These are phyloP conservation scores for Urechis unicinctus DNA, from an alignment of 2,888 invertebrate species.

Conservation along the genomic window DNA sequence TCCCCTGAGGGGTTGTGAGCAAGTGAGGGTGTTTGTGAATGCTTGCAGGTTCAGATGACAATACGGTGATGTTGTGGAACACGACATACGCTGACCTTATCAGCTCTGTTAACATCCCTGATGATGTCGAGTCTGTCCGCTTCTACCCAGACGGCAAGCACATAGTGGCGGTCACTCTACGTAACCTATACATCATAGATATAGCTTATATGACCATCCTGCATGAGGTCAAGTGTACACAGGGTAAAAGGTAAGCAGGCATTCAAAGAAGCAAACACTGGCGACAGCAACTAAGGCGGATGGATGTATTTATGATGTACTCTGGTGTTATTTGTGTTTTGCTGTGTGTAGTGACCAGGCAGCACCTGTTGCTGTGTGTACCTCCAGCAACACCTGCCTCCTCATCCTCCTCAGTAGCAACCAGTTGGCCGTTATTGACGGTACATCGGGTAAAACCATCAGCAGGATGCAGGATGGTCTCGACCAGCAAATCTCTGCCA, in stretches of 20 bases:
- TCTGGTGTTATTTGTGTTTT: not conserved
- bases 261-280: too few relatives aligned
- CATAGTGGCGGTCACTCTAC: not conserved
- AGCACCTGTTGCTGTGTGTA: too few relatives aligned
- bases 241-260: not conserved
- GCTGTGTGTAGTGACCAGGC: not conserved
- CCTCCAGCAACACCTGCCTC: too few relatives aligned
- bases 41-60: slow-evolving; percentile 27
- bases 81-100: slow-evolving; percentile 10
- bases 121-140: not conserved
- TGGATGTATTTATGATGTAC: not conserved
- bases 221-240: not conserved
- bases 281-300: too few relatives aligned
- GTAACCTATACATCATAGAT: slow-evolving; percentile 3
- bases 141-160: slow-evolving; percentile 1
- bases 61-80: slow-evolving; percentile 24
- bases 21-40: not conserved
- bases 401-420: too few relatives aligned
- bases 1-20: too few relatives aligned
- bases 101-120: slow-evolving; percentile 7
- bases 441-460: not conserved
- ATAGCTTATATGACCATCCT: not conserved
- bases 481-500: not conserved
- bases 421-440: not conserved
- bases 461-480: not conserved